Evolutionary conservation across 1,140 invertebrate species (phyloP).

Genomic region (Meloidogyne hapla): DNA sequence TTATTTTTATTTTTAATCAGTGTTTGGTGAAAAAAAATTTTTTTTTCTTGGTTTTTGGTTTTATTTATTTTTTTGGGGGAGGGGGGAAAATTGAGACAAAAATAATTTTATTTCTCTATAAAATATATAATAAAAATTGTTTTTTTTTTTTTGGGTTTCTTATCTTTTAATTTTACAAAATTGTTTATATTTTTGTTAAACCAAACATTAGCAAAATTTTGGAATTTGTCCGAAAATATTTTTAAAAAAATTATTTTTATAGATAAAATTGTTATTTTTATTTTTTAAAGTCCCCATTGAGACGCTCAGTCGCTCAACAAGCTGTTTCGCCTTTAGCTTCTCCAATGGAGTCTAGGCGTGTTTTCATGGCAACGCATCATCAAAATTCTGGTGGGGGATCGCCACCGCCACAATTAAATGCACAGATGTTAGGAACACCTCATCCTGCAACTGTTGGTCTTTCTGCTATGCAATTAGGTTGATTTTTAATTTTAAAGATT

Average conservation of each 20-base stretch:
- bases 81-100: background rate
- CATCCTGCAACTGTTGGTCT: background rate
- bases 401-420: background rate
- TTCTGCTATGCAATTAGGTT: background rate
- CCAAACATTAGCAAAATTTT: background rate
- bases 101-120: background rate
- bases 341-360: slow-evolving; percentile 23
- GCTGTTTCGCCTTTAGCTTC: slow-evolving; percentile 23
- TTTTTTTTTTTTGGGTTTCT: background rate
- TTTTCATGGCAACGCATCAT: slow-evolving; percentile 11
- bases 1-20: background rate
- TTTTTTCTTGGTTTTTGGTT: no score
- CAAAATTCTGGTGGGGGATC: background rate
- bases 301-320: background rate
- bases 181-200: background rate
- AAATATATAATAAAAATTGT: background rate
- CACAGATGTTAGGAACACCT: background rate
- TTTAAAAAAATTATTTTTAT: no score
- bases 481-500: background rate
- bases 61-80: background rate
- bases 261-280: background rate
- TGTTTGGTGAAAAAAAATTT: background rate
- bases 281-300: slow-evolving; percentile 19
- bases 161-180: background rate
- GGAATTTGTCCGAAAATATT: background rate